phyloP scores from a whole-genome alignment of 2,797 vertebrate species.

The Peromyscus nudipes region DNA sequence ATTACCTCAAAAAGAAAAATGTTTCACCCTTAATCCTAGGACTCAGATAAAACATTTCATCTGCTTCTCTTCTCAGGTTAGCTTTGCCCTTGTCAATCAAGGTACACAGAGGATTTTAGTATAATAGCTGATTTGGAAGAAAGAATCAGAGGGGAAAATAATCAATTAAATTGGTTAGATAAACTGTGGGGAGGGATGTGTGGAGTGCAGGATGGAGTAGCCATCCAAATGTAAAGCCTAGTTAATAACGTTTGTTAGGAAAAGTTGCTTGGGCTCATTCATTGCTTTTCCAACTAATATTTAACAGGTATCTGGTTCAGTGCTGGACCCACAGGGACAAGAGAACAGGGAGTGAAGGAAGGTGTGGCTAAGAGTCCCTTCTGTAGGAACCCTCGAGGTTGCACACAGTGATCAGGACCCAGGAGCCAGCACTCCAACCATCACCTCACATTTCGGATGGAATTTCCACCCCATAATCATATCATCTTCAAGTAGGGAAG shows the following conservation, averaged over 20 bases:
- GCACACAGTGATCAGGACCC: neutral
- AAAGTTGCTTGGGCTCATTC: neutral
- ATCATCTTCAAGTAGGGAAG: neutral
- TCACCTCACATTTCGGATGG: no score
- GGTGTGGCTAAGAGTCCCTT: neutral
- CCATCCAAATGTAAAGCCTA: neutral
- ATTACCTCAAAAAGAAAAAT: slow-evolving; percentile 44
- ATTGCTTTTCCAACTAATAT: neutral
- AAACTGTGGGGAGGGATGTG: neutral
- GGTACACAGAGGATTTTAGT: neutral
- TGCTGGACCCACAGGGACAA: neutral
- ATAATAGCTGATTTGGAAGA: neutral
- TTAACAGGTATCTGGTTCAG: neutral
- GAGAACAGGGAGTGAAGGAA: neutral
- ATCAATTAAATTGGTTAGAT: neutral
- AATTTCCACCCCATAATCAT: neutral
- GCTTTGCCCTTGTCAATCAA: neutral
- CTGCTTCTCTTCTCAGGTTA: slow-evolving; percentile 24
- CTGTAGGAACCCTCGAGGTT: rapidly evolving
- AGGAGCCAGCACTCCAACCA: rapidly evolving
- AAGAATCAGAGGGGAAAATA: neutral
- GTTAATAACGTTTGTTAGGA: neutral
- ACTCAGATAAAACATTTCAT: neutral
- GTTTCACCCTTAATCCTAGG: neutral
- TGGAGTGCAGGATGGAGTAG: no score